These are phyloP conservation scores for Rattus rattus DNA, from an alignment of 2,113 vertebrate genomes.

Conservation along the genomic window DNA sequence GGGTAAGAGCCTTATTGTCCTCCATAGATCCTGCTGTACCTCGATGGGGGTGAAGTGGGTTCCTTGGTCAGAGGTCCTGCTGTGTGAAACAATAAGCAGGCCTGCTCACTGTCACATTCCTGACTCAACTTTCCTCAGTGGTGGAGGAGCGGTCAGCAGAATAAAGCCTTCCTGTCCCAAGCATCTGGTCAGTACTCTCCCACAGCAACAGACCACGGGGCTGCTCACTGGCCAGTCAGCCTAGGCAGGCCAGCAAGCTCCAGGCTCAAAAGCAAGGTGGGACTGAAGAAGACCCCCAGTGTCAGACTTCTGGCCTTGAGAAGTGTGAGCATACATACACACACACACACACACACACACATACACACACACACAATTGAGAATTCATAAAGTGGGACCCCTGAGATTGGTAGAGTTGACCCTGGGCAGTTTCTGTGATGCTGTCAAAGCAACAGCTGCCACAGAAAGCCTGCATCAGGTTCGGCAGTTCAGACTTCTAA, in stretches of 20 bases:
- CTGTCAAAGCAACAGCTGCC: background rate
- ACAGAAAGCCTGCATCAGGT: background rate
- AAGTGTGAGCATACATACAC: background rate
- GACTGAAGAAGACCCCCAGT: background rate
- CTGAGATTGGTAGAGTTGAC: background rate
- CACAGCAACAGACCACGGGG: background rate
- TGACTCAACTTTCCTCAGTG: background rate
- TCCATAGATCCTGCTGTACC: background rate
- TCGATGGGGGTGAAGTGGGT: background rate
- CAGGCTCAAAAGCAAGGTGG: background rate
- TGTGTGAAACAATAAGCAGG: background rate
- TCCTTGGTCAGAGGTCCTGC: background rate
- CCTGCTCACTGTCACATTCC: too few species aligned
- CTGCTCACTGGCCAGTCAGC: background rate
- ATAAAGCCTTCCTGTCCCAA: background rate
- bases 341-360: too few species aligned
- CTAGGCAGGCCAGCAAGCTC: background rate
- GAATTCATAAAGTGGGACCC: background rate
- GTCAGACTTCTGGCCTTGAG: background rate
- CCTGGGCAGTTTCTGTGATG: background rate
- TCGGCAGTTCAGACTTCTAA: background rate
- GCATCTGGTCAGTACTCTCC: background rate
- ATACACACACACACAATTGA: background rate
- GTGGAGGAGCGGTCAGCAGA: background rate
- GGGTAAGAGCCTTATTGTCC: too few species aligned